phyloP scores from a whole-genome alignment of 1,140 invertebrate genomes.

The Diorhabda sublineata region DNA sequence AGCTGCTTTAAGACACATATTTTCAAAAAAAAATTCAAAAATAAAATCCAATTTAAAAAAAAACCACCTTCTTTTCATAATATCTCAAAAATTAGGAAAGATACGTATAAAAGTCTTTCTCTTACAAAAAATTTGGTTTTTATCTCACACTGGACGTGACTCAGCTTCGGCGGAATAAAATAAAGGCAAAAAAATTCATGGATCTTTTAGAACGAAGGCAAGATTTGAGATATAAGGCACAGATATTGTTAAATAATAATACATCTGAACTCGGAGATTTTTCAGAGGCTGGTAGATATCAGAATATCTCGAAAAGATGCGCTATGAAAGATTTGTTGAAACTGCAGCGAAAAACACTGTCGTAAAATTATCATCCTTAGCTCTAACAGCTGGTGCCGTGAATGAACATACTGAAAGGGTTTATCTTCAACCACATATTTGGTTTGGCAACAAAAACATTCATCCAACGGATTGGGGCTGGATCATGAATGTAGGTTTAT shows the following conservation, averaged over 20 bases:
- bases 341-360: neutral
- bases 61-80: neutral
- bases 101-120: neutral
- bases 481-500: neutral
- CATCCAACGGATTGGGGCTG: neutral
- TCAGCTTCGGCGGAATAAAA: neutral
- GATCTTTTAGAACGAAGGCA: neutral
- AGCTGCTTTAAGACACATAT: too few relatives aligned
- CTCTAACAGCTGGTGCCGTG: neutral
- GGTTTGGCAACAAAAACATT: constrained; percentile 6
- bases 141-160: neutral
- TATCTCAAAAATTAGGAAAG: neutral
- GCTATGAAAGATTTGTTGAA: neutral
- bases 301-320: neutral
- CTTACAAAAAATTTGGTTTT: neutral
- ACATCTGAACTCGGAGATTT: neutral
- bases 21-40: too few relatives aligned
- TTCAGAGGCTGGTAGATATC: neutral
- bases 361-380: constrained; percentile 1
- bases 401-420: constrained; percentile 4
- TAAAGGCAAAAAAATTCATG: constrained; percentile 1
- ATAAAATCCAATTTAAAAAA: neutral
- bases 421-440: constrained; percentile 1
- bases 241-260: neutral
- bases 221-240: neutral